Evolutionary conservation across 2,888 invertebrate species (phyloP).

Genomic region (Bembecia ichneumoniformis): DNA sequence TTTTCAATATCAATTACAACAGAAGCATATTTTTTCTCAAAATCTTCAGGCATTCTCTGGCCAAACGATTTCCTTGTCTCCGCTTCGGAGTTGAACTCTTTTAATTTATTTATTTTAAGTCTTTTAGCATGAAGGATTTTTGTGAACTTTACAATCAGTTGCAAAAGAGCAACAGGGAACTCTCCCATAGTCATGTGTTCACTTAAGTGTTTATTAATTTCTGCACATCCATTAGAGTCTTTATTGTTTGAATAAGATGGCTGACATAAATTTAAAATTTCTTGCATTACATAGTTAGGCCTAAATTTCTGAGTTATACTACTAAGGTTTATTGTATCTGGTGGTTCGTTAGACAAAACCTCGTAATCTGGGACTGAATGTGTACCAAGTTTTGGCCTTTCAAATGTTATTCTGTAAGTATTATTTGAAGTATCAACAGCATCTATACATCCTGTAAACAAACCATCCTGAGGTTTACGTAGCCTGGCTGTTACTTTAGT

Average conservation of each 20-base stretch:
- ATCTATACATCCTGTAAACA: constrained; percentile 94
- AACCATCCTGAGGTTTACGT: constrained; percentile 93
- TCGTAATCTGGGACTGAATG: constrained; percentile 97
- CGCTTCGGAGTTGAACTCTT: constrained; percentile 91
- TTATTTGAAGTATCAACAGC: constrained; percentile 96
- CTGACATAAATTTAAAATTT: constrained; percentile 62
- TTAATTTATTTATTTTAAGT: constrained; percentile 82
- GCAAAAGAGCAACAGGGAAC: constrained; percentile 87
- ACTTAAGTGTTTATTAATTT: constrained; percentile 56
- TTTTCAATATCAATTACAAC: constrained; percentile 90
- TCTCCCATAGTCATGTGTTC: constrained; percentile 74
- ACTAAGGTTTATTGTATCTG: constrained; percentile 90
- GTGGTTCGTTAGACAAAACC: constrained; percentile 92
- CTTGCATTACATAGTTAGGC: constrained; percentile 76
- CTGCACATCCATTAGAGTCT: constrained; percentile 76
- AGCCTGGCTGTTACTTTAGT: constrained; percentile 94
- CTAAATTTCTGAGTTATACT: constrained; percentile 87
- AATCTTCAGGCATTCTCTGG: constrained; percentile 85
- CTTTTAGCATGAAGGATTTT: constrained; percentile 89
- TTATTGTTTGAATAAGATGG: constrained; percentile 73
- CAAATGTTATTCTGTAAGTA: constrained; percentile 95
- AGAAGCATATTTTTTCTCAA: constrained; percentile 91
- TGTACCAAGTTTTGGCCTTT: constrained; percentile 91
- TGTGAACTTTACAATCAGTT: constrained; percentile 88
- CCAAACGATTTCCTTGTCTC: constrained; percentile 89